Percentiles rank a stretch among this genome's conserved stretches.
These are phyloP conservation scores for Dioctria linearis DNA, from an alignment of 2,888 invertebrate genomes.

Conservation along the genomic window DNA sequence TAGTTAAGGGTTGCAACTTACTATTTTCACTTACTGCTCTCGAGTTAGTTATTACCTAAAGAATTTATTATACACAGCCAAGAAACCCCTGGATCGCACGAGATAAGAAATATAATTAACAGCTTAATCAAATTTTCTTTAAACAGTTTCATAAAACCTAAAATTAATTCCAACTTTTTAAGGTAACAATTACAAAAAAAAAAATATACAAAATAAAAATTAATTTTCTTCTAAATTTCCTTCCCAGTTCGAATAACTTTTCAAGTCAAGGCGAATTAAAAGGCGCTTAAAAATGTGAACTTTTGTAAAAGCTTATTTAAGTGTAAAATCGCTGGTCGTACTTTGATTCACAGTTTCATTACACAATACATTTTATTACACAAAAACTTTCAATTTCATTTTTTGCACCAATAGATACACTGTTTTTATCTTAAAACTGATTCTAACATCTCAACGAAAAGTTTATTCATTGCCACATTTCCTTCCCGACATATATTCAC, in stretches of 20 bases:
- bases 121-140: conserved; percentile 11
- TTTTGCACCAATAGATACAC: background rate
- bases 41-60: conserved; percentile 30
- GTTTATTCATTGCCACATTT: conserved; percentile 94
- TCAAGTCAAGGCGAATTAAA: conserved; percentile 21
- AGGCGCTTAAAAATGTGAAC: background rate
- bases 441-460: conserved; percentile 97
- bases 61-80: conserved; percentile 57
- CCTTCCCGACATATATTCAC: conserved; percentile 88
- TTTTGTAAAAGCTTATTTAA: conserved; percentile 8
- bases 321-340: conserved; percentile 26
- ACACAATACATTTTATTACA: no score
- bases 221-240: conserved; percentile 15
- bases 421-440: conserved; percentile 69
- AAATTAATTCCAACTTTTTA: conserved; percentile 5
- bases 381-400: no score
- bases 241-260: conserved; percentile 6
- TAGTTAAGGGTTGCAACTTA: background rate
- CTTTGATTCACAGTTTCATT: background rate
- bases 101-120: conserved; percentile 32
- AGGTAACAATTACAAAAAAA: conserved; percentile 15
- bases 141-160: background rate
- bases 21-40: conserved; percentile 34
- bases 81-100: conserved; percentile 58
- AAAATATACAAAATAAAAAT: conserved; percentile 22